Base-by-base conservation (phyloP, 2,113 vertebrate species). In the Triplophysa dalaica region DNA sequence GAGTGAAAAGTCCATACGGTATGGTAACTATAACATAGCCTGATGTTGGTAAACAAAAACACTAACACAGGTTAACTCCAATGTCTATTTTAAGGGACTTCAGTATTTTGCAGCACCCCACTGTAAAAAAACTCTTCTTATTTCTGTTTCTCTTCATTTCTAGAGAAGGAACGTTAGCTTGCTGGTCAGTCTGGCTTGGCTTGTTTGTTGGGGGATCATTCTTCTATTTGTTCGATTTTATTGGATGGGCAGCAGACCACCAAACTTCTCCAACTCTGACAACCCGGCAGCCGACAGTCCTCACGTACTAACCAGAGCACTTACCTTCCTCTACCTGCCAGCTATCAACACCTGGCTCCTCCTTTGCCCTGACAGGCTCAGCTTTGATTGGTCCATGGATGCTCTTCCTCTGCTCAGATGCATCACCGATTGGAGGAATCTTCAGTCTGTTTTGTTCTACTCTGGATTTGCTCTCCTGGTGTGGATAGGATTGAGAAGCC, bases 301-400 rank as follows among this genome's bases (percentile, higher is more conserved):
- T 24, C 95, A 93, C 43, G 86, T 95, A 67, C 89, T 98, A 84
- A 94, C 94, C 13, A 93, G 96, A 85, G 91, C 89, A 0, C 91
- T 99, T 17, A 99, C 98, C 70, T 99, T 99, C 87, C 88, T 96
- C 73, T 95, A 99, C 87, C 89, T 99, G 81, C 97, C 97, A 43
- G 90, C 94, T 63, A 91, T 94, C 88, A 99, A 99, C 88, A 91
- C 95, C 65, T 98, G 97, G 96, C 93, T 99, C 70, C 91, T 99
- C 82, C 89, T 99, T n/a, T 99, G 95, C 89, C 98, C 98, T 0
- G 92, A 97, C 87, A 97, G 90, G 0, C 96, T 99, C 82, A 99
- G 98, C 89, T 99, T 99, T 85, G 98, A 99, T 86, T 99, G 98
- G 97, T 99, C 98, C 8, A 99, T 99, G 98, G 98, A 99, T 78